phyloP scores from a whole-genome alignment of 1,140 invertebrate genomes.

The Tetramorium parvispinum region DNA sequence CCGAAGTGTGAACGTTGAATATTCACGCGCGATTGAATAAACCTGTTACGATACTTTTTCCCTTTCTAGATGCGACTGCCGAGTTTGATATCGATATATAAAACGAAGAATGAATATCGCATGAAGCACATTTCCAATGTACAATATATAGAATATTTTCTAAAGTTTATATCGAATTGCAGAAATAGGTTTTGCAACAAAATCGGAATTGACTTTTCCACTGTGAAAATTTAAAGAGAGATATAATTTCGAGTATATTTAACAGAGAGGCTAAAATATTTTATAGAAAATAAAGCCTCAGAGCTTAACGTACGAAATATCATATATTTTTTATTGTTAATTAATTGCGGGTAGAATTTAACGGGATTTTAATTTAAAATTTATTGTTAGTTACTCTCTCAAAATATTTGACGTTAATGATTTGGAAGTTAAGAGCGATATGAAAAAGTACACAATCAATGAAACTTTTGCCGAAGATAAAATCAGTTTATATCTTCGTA shows the following conservation, averaged over 20 bases:
- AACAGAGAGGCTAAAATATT: not conserved
- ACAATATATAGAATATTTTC: not conserved
- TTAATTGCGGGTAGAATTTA: not conserved
- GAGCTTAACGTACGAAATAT: not conserved
- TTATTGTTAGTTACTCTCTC: not conserved
- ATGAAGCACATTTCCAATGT: not conserved
- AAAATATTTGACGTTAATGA: constrained; percentile 22
- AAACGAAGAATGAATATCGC: not conserved
- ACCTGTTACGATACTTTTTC: constrained; percentile 19
- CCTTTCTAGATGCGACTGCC: not conserved
- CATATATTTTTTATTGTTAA: not conserved
- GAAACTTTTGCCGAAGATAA: constrained; percentile 7
- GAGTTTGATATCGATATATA: constrained; percentile 23
- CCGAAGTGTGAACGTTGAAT: constrained; percentile 28
- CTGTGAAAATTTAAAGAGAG: not conserved
- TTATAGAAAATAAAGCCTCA: not conserved
- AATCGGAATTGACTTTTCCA: constrained; percentile 17
- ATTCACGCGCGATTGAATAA: constrained; percentile 19
- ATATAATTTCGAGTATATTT: not conserved
- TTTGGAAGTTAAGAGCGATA: not conserved
- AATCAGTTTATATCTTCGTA: constrained; percentile 11
- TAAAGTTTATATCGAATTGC: constrained; percentile 20
- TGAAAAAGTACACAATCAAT: not conserved
- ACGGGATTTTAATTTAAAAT: not conserved
- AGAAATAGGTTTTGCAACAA: not conserved